Evolutionary conservation across 2,888 invertebrate genomes (phyloP).

Genomic region (Clepsis dumicolana): DNA sequence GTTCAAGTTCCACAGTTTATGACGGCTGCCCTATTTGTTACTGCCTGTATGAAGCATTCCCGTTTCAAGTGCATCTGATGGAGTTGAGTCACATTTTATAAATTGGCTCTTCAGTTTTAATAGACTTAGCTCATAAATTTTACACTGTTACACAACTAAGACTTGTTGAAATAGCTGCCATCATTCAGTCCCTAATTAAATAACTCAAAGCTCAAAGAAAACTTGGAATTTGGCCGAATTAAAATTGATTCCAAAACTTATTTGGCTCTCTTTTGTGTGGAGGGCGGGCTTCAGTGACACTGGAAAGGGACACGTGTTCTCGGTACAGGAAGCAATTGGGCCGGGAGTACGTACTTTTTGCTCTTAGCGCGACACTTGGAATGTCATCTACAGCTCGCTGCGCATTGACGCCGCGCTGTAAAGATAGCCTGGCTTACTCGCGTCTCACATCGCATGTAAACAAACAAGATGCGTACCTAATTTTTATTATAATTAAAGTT

Average conservation of each 20-base stretch:
- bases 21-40: constrained; percentile 30
- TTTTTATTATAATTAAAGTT: neutral
- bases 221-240: neutral
- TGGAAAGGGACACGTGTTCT: constrained; percentile 50
- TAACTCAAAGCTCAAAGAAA: neutral
- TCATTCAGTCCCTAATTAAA: neutral
- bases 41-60: constrained; percentile 1
- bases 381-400: constrained; percentile 48
- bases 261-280: neutral
- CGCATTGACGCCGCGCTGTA: neutral
- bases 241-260: neutral
- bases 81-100: constrained; percentile 1
- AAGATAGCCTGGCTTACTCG: neutral
- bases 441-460: neutral
- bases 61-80: constrained; percentile 15
- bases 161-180: neutral
- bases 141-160: neutral
- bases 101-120: constrained; percentile 5
- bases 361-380: constrained; percentile 47
- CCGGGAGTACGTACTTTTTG: constrained; percentile 50
- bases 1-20: constrained; percentile 42
- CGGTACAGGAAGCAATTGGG: constrained; percentile 53
- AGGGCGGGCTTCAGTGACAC: constrained; percentile 21
- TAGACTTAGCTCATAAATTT: neutral
- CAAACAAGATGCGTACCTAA: neutral